Conservation (phyloP, 2,113 vertebrate genomes). For the Sturnus vulgaris region DNA sequence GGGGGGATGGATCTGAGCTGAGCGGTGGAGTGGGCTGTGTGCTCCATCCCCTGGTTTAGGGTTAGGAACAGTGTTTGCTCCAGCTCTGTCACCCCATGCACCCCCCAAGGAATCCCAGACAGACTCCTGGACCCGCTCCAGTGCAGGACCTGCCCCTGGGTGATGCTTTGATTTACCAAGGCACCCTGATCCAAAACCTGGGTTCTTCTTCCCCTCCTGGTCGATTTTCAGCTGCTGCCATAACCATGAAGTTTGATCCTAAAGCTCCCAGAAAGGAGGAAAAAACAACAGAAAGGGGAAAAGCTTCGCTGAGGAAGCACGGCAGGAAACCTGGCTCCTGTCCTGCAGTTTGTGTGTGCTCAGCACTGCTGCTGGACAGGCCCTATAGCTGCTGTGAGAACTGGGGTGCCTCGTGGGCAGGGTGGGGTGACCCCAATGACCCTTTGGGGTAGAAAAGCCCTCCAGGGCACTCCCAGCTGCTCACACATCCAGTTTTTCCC, state of each 20-base stretch:
- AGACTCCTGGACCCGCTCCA: fast-evolving
- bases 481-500: fast-evolving
- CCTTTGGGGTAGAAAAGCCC: neutral
- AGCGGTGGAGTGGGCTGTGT: fast-evolving
- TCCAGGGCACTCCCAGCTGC: fast-evolving
- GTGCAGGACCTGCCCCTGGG: fast-evolving
- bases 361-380: neutral
- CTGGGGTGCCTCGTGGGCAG: neutral
- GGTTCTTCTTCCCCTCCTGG: fast-evolving
- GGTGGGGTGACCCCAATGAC: neutral
- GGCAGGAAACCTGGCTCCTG: neutral
- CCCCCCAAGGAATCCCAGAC: neutral
- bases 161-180: neutral
- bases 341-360: neutral
- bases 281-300: neutral
- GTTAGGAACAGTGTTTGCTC: neutral
- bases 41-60: fast-evolving
- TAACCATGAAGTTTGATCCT: neutral
- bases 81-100: neutral
- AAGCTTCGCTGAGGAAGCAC: neutral
- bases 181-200: neutral
- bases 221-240: fast-evolving
- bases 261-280: neutral
- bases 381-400: fast-evolving
- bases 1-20: neutral